These are phyloP conservation scores for Apostichopus parvimensis DNA, from an alignment of 35 echinoderm and acorn worm genomes.

Conservation along the genomic window DNA sequence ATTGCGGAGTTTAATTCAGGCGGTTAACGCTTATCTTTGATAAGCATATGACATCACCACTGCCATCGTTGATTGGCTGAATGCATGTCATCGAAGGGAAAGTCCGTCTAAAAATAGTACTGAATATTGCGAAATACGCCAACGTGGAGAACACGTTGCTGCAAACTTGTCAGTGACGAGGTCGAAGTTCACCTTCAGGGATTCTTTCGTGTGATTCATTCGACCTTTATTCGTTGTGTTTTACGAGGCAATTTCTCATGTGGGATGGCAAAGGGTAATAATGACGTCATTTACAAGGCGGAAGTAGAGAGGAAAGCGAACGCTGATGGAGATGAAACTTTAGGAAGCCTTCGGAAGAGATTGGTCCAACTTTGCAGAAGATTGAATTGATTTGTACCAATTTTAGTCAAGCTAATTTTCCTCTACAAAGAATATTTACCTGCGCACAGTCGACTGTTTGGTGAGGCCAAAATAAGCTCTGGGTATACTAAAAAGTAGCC, in stretches of 20 bases:
- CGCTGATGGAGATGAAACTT: no score
- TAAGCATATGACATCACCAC: slow-evolving; percentile 26
- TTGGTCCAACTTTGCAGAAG: no score
- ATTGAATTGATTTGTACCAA: no score
- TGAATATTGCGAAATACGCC: slow-evolving; percentile 28
- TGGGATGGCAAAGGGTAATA: neutral
- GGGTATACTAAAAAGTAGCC: no score
- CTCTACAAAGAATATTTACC: no score
- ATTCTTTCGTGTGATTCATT: neutral
- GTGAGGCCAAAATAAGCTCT: no score
- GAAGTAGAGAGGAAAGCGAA: no score
- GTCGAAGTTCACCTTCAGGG: neutral
- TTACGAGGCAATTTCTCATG: no score
- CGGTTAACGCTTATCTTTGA: neutral
- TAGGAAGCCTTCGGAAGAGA: neutral
- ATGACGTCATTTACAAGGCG: neutral
- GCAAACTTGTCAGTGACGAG: neutral
- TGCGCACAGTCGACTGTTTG: no score
- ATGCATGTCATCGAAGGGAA: neutral
- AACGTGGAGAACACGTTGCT: slow-evolving; percentile 31
- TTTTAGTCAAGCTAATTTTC: no score
- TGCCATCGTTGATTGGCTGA: slow-evolving; percentile 15
- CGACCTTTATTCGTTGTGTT: no score
- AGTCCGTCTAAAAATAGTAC: slow-evolving; percentile 49
- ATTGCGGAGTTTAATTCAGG: neutral